Evolutionary conservation across 2,888 invertebrate genomes (phyloP).

Genomic region (Lypha dubia): DNA sequence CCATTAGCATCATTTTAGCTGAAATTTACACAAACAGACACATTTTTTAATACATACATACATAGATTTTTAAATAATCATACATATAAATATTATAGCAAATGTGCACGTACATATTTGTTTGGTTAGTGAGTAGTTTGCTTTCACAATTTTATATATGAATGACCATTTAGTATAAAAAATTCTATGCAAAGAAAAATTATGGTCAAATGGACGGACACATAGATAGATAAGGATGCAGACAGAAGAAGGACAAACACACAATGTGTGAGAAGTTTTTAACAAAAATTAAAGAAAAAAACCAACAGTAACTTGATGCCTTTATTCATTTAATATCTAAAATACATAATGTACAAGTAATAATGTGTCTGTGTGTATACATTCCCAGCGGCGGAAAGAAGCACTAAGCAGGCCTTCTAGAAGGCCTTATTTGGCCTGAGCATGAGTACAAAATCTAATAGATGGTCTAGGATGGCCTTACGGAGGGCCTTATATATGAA

Average conservation of each 20-base stretch:
- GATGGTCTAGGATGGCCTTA: no score
- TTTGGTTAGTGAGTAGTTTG: no score
- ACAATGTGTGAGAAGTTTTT: not conserved
- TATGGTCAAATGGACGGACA: not conserved
- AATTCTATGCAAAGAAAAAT: conserved; percentile 25
- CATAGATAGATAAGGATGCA: not conserved
- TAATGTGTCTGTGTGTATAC: no score
- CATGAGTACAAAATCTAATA: no score
- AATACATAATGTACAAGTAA: not conserved
- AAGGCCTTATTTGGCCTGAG: no score
- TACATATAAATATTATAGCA: conserved; percentile 9
- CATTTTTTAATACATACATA: not conserved
- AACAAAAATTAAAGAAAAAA: no score
- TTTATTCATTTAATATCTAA: conserved; percentile 33
- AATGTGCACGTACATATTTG: conserved; percentile 18
- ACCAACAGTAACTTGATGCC: conserved; percentile 1
- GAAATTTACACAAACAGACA: not conserved
- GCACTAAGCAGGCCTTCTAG: no score
- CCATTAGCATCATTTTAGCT: conserved; percentile 30
- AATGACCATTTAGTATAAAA: conserved; percentile 60
- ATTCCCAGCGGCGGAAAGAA: no score
- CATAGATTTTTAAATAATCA: no score
- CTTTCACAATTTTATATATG: conserved; percentile 50
- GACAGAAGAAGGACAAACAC: not conserved
- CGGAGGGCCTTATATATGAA: no score